phyloP scores from a whole-genome alignment of 2,888 invertebrate genomes.

The Apoda limacodes region DNA sequence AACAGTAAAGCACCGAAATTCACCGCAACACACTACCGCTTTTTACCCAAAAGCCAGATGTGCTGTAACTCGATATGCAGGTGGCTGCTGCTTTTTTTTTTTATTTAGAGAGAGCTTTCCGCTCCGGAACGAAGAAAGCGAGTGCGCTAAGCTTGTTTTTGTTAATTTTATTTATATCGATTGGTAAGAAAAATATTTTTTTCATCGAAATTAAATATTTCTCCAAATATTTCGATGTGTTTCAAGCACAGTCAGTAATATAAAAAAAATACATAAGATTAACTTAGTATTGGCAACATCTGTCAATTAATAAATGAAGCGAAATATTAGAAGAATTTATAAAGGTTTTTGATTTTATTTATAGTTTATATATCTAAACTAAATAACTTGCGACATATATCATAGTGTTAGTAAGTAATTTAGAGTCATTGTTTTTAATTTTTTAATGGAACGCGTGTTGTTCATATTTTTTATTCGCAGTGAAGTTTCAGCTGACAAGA shows the following conservation, averaged over 20 bases:
- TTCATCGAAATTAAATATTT: constrained; percentile 10
- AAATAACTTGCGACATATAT: no score
- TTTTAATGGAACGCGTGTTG: no score
- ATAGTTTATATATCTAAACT: no score
- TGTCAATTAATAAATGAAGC: no score
- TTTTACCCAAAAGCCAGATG: constrained; percentile 29
- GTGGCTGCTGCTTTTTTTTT: constrained; percentile 22
- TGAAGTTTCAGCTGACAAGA: no score
- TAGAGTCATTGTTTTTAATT: no score
- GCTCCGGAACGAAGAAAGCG: constrained; percentile 22
- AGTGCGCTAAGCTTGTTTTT: constrained; percentile 14
- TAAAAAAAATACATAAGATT: constrained; percentile 1
- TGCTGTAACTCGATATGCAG: constrained; percentile 28
- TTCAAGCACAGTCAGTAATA: background rate
- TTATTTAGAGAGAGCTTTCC: constrained; percentile 25
- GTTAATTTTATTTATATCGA: constrained; percentile 1
- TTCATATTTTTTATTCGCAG: no score
- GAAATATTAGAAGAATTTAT: no score
- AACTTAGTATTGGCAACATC: no score
- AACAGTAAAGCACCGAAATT: constrained; percentile 16
- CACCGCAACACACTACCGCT: constrained; percentile 16
- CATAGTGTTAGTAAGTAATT: no score
- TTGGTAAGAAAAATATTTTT: no score
- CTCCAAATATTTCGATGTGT: background rate
- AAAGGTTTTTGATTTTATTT: no score